These are phyloP conservation scores for Plectropomus leopardus DNA, from an alignment of 2,113 vertebrate genomes.

Conservation along the genomic window DNA sequence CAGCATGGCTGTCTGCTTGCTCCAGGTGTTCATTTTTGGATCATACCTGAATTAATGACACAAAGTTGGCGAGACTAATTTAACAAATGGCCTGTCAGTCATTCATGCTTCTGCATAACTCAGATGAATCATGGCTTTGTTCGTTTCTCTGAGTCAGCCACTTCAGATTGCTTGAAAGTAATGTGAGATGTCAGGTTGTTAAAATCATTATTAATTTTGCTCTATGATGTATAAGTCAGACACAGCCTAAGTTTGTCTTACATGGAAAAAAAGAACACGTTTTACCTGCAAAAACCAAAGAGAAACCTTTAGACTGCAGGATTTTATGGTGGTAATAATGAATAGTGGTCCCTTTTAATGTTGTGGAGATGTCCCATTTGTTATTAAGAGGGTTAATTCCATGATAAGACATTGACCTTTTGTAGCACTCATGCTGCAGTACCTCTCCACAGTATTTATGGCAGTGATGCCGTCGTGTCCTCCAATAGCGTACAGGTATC, in stretches of 20 bases:
- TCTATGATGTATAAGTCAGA: not conserved
- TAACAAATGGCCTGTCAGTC: constrained; percentile 27
- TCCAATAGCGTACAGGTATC: constrained; percentile 76
- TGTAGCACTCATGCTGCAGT: not conserved
- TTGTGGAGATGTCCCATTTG: not conserved
- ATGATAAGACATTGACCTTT: constrained; percentile 3
- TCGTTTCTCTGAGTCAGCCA: constrained; percentile 28
- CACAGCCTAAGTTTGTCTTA: not conserved
- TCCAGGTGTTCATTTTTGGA: constrained; percentile 76
- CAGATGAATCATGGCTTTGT: constrained; percentile 2
- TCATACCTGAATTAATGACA: constrained; percentile 71
- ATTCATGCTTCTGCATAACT: not conserved
- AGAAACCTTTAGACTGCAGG: not conserved
- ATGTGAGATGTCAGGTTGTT: constrained; percentile 27
- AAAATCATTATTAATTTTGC: not conserved
- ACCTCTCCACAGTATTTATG: constrained; percentile 79
- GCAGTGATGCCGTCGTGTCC: constrained; percentile 75
- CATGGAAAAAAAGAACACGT: not conserved
- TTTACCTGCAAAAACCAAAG: not conserved
- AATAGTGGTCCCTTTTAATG: not conserved
- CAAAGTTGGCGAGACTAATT: not conserved
- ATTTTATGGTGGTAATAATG: not conserved
- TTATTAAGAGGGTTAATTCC: not conserved
- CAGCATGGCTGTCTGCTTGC: constrained; percentile 73
- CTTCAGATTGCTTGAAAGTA: constrained; percentile 21